phyloP scores from a whole-genome alignment of 2,888 invertebrate genomes.

The Lissonota sp. region DNA sequence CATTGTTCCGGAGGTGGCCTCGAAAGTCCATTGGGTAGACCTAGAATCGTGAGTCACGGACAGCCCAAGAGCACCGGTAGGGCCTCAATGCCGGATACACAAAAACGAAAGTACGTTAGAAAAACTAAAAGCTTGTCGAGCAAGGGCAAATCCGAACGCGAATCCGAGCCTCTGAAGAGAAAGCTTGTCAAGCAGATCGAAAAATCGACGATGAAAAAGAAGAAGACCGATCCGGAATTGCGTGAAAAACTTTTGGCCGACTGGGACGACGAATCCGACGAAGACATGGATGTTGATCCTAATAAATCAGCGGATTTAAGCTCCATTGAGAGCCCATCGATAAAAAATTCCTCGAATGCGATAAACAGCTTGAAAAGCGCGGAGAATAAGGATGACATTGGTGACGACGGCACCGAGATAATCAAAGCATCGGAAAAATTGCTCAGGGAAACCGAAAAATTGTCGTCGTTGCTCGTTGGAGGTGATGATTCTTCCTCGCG shows the following conservation, averaged over 20 bases:
- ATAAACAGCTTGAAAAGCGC: conserved; percentile 34
- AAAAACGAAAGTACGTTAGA: conserved; percentile 83
- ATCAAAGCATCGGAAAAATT: conserved; percentile 77
- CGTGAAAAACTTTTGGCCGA: conserved; percentile 90
- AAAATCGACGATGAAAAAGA: conserved; percentile 81
- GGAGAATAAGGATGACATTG: conserved; percentile 50
- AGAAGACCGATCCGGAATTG: conserved; percentile 87
- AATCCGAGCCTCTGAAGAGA: conserved; percentile 76
- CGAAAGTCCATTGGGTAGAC: conserved; percentile 69
- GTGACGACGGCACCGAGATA: conserved; percentile 70
- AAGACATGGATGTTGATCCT: conserved; percentile 78
- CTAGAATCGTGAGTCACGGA: conserved; percentile 64
- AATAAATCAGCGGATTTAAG: conserved; percentile 69
- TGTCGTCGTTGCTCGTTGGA: conserved; percentile 66
- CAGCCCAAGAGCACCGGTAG: conserved; percentile 65
- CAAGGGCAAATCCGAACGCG: conserved; percentile 80
- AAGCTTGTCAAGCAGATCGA: conserved; percentile 77
- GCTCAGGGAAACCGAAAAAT: conserved; percentile 78
- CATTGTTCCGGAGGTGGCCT: conserved; percentile 86
- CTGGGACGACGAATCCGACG: conserved; percentile 89
- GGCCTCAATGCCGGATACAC: conserved; percentile 62
- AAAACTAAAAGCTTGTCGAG: conserved; percentile 81
- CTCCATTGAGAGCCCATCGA: conserved; percentile 52
- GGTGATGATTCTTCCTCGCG: conserved; percentile 61
- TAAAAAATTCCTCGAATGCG: conserved; percentile 38